A percentile compares a stretch with the other conserved stretches of the same genome.
These are phyloP conservation scores for Heliconius aoede DNA, from an alignment of 2,888 invertebrate genomes.

Conservation along the genomic window DNA sequence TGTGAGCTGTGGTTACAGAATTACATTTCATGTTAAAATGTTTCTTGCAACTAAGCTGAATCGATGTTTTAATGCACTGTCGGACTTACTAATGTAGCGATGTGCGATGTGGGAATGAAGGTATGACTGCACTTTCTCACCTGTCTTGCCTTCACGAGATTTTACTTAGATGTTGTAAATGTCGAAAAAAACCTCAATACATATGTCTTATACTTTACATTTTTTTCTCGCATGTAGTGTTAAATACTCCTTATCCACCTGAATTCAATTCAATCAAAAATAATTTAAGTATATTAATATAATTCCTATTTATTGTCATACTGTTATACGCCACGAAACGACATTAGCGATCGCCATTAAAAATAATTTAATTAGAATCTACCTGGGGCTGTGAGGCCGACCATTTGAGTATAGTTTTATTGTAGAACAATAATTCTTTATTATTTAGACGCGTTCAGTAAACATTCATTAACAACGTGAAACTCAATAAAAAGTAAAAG, in stretches of 20 bases:
- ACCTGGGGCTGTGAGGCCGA: not conserved
- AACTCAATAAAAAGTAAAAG: too few relatives aligned
- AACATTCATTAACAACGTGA: not conserved
- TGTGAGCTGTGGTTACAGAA: constrained; percentile 6
- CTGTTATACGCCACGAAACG: not conserved
- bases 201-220: too few relatives aligned
- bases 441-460: not conserved
- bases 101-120: not conserved
- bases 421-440: constrained; percentile 6
- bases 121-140: not conserved
- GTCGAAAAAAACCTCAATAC: too few relatives aligned
- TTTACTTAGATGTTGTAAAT: too few relatives aligned
- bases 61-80: not conserved
- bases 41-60: not conserved
- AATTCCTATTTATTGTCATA: not conserved
- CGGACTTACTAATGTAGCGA: not conserved
- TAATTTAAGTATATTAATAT: not conserved
- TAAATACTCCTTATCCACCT: too few relatives aligned
- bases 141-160: not conserved
- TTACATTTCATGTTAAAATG: constrained; percentile 21
- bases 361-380: constrained; percentile 15
- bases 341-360: not conserved
- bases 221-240: too few relatives aligned
- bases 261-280: not conserved
- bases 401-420: not conserved